A percentile compares a stretch with the other conserved stretches of the same genome.
These are phyloP conservation scores for Formica exsecta DNA, from an alignment of 1,140 invertebrate genomes.

Conservation along the genomic window DNA sequence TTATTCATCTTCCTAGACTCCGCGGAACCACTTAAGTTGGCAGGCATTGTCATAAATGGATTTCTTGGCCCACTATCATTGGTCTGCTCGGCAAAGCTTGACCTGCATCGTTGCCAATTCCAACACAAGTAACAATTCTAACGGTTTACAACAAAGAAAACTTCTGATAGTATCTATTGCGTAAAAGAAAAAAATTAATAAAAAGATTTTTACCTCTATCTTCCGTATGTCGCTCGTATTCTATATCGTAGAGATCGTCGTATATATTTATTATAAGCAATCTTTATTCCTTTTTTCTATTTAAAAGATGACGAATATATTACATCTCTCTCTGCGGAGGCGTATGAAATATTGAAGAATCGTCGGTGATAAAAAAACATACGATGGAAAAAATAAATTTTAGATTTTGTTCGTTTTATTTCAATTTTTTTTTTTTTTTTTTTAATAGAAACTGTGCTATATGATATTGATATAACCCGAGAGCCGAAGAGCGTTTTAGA, in stretches of 20 bases:
- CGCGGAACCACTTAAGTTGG: constrained; percentile 63
- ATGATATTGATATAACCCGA: constrained; percentile 4
- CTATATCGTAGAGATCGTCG: not conserved
- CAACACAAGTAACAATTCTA: constrained; percentile 14
- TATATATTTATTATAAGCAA: not conserved
- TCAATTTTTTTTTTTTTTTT: not conserved
- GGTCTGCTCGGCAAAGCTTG: constrained; percentile 61
- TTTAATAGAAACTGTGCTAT: not conserved
- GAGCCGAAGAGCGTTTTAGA: not conserved
- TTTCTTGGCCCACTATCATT: constrained; percentile 69
- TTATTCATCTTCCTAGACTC: constrained; percentile 24
- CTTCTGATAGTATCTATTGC: too few relatives aligned
- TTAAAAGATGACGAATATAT: not conserved
- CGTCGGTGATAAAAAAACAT: not conserved
- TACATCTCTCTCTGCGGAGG: not conserved
- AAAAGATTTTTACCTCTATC: not conserved
- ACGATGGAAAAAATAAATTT: not conserved
- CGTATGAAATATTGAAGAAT: not conserved
- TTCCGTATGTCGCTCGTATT: not conserved
- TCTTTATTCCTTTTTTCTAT: not conserved
- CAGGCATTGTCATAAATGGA: constrained; percentile 68
- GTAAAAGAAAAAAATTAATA: not conserved
- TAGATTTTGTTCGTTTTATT: not conserved
- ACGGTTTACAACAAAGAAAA: not conserved
- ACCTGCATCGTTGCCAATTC: constrained; percentile 33